Evolutionary conservation across 2,113 vertebrate genomes (phyloP).

Genomic region (Phyllopteryx taeniolatus): DNA sequence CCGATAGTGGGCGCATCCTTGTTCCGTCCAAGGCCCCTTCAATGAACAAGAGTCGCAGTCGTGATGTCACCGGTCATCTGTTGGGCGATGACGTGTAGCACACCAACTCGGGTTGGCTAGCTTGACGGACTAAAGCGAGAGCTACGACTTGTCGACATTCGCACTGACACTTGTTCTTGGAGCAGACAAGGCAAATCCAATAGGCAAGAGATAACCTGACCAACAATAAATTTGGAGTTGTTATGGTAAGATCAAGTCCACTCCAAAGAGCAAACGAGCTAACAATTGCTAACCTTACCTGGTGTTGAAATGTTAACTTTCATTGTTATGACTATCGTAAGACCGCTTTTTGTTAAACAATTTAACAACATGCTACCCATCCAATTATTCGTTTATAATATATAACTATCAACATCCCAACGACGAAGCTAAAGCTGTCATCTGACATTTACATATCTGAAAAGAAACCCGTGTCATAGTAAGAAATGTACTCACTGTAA

Average conservation of each 20-base stretch:
- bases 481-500: not conserved
- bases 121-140: slow-evolving; percentile 21
- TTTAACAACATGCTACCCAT: not conserved
- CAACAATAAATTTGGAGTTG: slow-evolving; percentile 3
- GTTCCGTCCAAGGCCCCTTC: slow-evolving; percentile 5
- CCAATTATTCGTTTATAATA: not conserved
- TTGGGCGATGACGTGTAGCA: slow-evolving; percentile 68
- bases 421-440: not conserved
- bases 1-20: not conserved
- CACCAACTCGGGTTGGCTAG: slow-evolving; percentile 41
- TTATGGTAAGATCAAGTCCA: slow-evolving; percentile 47
- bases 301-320: slow-evolving; percentile 26
- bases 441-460: not conserved
- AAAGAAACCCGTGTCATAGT: not conserved
- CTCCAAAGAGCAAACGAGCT: slow-evolving; percentile 23
- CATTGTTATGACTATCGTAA: slow-evolving; percentile 40
- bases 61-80: slow-evolving; percentile 55
- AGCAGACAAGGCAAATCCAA: not conserved
- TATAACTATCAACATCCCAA: not conserved
- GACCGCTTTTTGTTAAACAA: not conserved
- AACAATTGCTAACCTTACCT: slow-evolving; percentile 32
- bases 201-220: not conserved
- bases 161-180: not conserved
- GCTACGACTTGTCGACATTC: not conserved
- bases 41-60: not conserved